A percentile compares a stretch with the other conserved stretches of the same genome.
Evolutionary conservation across 2,113 vertebrate species (phyloP).

Genomic region (Sigmodon hispidus): DNA sequence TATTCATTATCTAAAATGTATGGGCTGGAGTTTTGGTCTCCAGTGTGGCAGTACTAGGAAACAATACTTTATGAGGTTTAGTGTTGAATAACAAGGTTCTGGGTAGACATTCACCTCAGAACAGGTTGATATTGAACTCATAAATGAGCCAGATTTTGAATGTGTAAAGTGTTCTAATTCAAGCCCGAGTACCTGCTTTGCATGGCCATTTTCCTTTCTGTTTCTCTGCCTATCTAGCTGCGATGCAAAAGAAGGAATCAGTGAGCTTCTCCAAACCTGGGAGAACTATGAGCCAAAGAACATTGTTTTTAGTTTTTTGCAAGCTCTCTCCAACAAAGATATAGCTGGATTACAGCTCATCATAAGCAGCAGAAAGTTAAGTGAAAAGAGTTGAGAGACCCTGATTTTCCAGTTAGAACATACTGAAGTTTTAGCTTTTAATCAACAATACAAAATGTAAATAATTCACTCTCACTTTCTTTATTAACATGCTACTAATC

Average conservation of each 20-base stretch:
- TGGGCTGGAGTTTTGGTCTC: neutral
- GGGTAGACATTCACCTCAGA: neutral
- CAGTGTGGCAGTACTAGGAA: neutral
- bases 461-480: conserved; percentile 27
- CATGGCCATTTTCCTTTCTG: neutral
- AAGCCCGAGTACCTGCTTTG: neutral
- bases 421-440: neutral
- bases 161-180: neutral
- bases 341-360: neutral
- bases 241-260: neutral
- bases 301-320: neutral
- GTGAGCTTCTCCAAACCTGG: neutral
- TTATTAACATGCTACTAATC: neutral
- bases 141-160: neutral
- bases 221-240: neutral
- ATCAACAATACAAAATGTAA: neutral
- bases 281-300: neutral
- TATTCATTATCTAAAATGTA: neutral
- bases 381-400: neutral
- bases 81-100: neutral
- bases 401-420: neutral
- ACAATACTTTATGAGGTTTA: neutral
- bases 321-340: neutral
- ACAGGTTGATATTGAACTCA: neutral
- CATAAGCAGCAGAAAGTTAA: neutral